These are phyloP conservation scores for Homarus americanus DNA, from an alignment of 1,140 invertebrate species.

Conservation along the genomic window DNA sequence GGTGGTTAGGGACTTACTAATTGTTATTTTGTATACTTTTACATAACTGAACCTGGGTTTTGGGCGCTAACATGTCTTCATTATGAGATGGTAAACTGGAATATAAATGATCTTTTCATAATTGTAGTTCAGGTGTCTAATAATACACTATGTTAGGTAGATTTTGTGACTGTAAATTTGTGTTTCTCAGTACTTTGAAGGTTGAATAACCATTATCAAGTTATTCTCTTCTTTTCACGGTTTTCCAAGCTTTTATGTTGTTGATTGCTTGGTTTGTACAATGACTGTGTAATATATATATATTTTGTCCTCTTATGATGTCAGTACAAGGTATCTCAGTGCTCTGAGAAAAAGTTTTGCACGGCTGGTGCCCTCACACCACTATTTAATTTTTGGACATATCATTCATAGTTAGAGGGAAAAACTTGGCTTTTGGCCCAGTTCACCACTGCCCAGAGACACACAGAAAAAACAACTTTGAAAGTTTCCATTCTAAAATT, in stretches of 20 bases:
- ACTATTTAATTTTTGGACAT: constrained; percentile 67
- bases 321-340: constrained; percentile 71
- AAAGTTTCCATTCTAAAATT: too few species aligned
- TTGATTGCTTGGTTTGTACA: constrained; percentile 66
- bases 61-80: constrained; percentile 58
- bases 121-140: constrained; percentile 57
- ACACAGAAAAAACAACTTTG: too few species aligned
- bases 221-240: constrained; percentile 33
- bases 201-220: constrained; percentile 18
- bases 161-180: constrained; percentile 55
- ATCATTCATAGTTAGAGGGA: constrained; percentile 68
- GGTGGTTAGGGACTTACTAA: constrained; percentile 27
- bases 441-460: constrained; percentile 4
- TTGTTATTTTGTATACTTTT: constrained; percentile 17
- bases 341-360: constrained; percentile 64
- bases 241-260: constrained; percentile 46
- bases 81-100: constrained; percentile 49
- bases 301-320: constrained; percentile 71
- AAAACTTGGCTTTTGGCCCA: constrained; percentile 36
- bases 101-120: constrained; percentile 46
- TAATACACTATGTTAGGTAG: constrained; percentile 52
- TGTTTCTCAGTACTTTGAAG: constrained; percentile 39
- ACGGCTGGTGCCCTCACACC: constrained; percentile 59
- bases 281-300: constrained; percentile 69
- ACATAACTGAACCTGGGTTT: constrained; percentile 49